phyloP scores from a whole-genome alignment of 1,140 invertebrate species.

The Drosophila rhopaloa region DNA sequence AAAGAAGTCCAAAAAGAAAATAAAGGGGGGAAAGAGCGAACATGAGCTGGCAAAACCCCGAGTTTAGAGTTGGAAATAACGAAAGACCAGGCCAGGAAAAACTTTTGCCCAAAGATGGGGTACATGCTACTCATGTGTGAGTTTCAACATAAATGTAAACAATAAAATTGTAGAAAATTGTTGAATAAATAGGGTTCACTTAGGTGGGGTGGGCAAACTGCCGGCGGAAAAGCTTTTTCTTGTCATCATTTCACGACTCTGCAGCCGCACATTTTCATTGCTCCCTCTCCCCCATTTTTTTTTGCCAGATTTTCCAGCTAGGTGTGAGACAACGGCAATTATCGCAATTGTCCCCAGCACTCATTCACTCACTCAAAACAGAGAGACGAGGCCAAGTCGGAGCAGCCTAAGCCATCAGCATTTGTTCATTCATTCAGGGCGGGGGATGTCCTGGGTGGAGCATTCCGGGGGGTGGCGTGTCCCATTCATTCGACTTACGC shows the following conservation, averaged over 20 bases:
- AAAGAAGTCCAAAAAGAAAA: constrained; percentile 53
- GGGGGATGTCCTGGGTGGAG: constrained; percentile 3
- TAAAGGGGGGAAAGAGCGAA: constrained; percentile 15
- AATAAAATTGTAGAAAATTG: constrained; percentile 78
- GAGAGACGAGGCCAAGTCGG: constrained; percentile 30
- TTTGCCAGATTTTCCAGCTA: constrained; percentile 41
- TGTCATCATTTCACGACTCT: constrained; percentile 80
- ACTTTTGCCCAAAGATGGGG: constrained; percentile 62
- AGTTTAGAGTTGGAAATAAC: constrained; percentile 42
- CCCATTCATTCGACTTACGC: constrained; percentile 69
- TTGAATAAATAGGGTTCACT: constrained; percentile 63
- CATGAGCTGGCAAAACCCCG: constrained; percentile 13
- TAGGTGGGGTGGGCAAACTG: constrained; percentile 54
- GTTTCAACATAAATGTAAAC: constrained; percentile 77
- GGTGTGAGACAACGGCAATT: constrained; percentile 82
- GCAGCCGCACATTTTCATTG: constrained; percentile 27
- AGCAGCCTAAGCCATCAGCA: constrained; percentile 61
- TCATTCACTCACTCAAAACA: constrained; percentile 57
- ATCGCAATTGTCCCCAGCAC: constrained; percentile 76
- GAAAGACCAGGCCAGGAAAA: constrained; percentile 55
- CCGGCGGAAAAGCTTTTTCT: constrained; percentile 78
- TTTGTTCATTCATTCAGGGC: constrained; percentile 68
- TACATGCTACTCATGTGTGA: constrained; percentile 36
- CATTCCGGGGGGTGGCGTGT: not conserved
- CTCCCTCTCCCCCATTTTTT: not conserved